phyloP scores from a whole-genome alignment of 2,888 invertebrate genomes.

The Hypolimnas misippus region DNA sequence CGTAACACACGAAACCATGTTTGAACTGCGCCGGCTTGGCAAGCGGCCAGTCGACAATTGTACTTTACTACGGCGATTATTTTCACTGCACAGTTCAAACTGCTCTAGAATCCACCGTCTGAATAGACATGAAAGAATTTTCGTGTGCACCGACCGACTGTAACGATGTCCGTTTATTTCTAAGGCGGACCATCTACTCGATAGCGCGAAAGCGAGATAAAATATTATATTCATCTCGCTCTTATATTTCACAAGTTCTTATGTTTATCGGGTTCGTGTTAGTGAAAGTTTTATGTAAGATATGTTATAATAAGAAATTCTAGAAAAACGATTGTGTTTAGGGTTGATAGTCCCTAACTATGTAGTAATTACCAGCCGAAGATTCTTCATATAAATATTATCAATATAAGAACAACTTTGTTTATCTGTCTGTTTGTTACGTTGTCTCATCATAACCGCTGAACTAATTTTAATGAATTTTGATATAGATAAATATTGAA shows the following conservation, averaged over 20 bases:
- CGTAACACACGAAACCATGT: constrained; percentile 70
- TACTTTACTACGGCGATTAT: constrained; percentile 74
- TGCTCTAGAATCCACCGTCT: constrained; percentile 56
- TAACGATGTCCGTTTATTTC: constrained; percentile 64
- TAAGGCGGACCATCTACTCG: constrained; percentile 17
- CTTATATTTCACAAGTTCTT: background rate
- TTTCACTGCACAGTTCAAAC: constrained; percentile 70
- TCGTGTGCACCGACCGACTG: constrained; percentile 61
- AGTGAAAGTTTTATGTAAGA: too few species aligned
- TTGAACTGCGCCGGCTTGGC: constrained; percentile 63
- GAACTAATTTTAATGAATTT: too few species aligned
- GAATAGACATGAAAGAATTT: constrained; percentile 69
- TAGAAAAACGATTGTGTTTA: too few species aligned
- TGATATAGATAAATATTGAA: too few species aligned
- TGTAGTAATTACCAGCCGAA: too few species aligned
- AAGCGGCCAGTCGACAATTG: constrained; percentile 72
- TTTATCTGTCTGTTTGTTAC: too few species aligned
- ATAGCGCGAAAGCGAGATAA: constrained; percentile 11
- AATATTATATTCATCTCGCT: background rate
- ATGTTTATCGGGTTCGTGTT: background rate
- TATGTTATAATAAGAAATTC: too few species aligned
- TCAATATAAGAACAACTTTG: too few species aligned
- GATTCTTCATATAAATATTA: too few species aligned
- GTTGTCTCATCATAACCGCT: too few species aligned
- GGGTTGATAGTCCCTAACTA: too few species aligned